Base-by-base conservation (phyloP, 2,113 vertebrate genomes). In the Tapirus terrestris region DNA sequence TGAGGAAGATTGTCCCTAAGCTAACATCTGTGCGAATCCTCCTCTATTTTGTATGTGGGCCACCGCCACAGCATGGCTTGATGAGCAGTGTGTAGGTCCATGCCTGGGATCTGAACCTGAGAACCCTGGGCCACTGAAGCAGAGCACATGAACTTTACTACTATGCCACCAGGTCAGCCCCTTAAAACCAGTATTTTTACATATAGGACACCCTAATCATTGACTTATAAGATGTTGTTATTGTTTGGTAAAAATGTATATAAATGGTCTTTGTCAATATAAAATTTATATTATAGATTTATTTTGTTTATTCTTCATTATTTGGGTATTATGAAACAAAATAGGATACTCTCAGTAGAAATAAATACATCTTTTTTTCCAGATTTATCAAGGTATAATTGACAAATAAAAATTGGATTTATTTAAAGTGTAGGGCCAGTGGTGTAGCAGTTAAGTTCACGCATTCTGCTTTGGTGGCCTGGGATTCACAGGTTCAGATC, bases 101-200 rank as follows among this genome's bases (percentile, higher is more conserved):
- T 4, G 39, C 39, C 39, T 39, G 39, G 39, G 39, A 39, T 39
- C 39, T 39, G 39, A 39, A 39, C 39, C 39, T 39, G 39, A 39
- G 39, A 39, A 39, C 39, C 39, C 39, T 39, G 39, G 39, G 39
- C 39, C 39, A 4, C 39, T 39, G 39, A 39, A 39, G 39, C 39
- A 39, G 39, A 39, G 39, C 39, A 39, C 39, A 39, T 39, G 39
- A 39, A 39, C 39, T 39, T 39, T 39, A 39, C 39, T 39, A 39
- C 39, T 39, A 39, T 39, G 39, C 39, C 39, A 39, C 39, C 39
- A 39, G 39, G 39, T 39, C 39, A 39, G 39, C 39, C 39, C 39
- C 33, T 58, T 68, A 70, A 75, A 94, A 65, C 1, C 67, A 93
- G 53, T 80, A 83, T 60, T 91, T 77, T 96, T 77, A 89, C 12